Evolutionary conservation across 2,797 vertebrate genomes (phyloP), one percentile per base, ranked within the genome.

Genomic region (Pteronotus mesoamericanus): DNA sequence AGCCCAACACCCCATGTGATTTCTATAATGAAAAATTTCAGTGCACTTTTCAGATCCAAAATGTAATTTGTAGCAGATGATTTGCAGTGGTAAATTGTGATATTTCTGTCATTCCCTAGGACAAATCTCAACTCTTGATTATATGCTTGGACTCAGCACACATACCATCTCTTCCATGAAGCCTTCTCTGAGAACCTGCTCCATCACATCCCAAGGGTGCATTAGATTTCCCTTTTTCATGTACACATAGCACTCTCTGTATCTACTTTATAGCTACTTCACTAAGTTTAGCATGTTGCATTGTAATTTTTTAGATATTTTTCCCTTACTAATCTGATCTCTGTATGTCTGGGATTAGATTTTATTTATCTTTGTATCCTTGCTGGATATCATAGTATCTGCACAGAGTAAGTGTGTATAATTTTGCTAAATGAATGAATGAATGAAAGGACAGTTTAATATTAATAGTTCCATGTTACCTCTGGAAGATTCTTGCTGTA

Each of bases 81-180:
- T 83, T 84, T 79, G 51, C 69, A 64, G 51, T 29, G 78, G n/a
- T 53, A 88, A 89, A 51, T 32, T 42, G 22, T 61, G 69, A 89
- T 37, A 69, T 53, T 72, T 80, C 9, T 64, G 21, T 19, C 16
- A 74, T 91, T 91, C 80, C 18, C n/a, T 86, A 42, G 21, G 68
- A 78, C 18, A 88, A 59, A 86, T 93, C 53, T 87, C 80, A 61
- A 61, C 12, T 86, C 7, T 61, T 75, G 46, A 48, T 53, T 29
- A 57, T 15, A 64, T 72, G 34, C 9, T 34, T 89, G 29, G 15
- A 32, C 26, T 94, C 37, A 16, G 29, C 22, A 69, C 29, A 32
- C 14, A 51, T 12, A n/a, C 8, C 0, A 18, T 32, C 0, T 88
- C 24, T 89, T 37, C 69, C 21, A 44, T 48, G 74, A 89, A 89